Evolutionary conservation across 1,140 invertebrate genomes (phyloP).

Genomic region (Battus philenor): DNA sequence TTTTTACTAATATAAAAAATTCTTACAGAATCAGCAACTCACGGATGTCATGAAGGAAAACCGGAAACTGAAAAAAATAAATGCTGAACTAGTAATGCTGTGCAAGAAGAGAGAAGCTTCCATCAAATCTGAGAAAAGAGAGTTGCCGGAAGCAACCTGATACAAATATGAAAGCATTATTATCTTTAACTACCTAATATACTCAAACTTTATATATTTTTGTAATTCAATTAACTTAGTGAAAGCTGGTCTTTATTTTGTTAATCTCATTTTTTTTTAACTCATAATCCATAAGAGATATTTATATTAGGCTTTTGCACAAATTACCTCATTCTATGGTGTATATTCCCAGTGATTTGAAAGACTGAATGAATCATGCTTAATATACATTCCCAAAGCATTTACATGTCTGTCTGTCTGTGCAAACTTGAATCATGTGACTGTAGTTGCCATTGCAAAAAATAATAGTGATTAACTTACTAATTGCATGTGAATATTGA

Average conservation of each 20-base stretch:
- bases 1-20: not conserved
- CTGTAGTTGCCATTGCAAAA: not conserved
- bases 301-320: not conserved
- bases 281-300: too few species aligned
- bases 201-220: constrained; percentile 10
- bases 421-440: not conserved
- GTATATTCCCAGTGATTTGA: not conserved
- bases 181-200: not conserved
- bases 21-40: constrained; percentile 59
- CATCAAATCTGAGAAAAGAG: not conserved
- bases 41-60: constrained; percentile 63
- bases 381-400: constrained; percentile 4
- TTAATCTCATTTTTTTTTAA: too few species aligned
- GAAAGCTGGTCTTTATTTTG: constrained; percentile 12
- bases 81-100: constrained; percentile 47
- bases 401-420: too few species aligned
- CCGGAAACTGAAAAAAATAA: constrained; percentile 59
- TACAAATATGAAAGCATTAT: constrained; percentile 6
- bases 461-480: not conserved
- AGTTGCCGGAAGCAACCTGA: too few species aligned
- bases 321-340: not conserved
- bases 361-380: constrained; percentile 7
- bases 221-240: not conserved
- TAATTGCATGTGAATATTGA: not conserved
- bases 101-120: constrained; percentile 48